These are phyloP conservation scores for Halocaridina rubra DNA, from an alignment of 2,888 invertebrate species.

Conservation along the genomic window DNA sequence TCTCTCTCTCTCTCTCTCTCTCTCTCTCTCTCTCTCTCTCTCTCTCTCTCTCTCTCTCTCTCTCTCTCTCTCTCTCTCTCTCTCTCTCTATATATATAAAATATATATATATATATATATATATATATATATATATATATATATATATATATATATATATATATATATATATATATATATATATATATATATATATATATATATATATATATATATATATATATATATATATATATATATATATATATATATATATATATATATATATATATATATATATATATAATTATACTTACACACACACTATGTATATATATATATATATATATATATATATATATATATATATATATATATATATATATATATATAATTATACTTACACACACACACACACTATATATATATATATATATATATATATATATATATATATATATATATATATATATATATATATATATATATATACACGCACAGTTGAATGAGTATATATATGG, in stretches of 20 bases:
- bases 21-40: background rate
- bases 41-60: background rate
- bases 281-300: background rate
- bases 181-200: conserved; percentile 17
- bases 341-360: conserved; percentile 13
- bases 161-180: background rate
- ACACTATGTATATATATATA: background rate
- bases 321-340: background rate
- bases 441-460: conserved; percentile 32
- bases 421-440: conserved; percentile 32
- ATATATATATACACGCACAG: conserved; percentile 8
- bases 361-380: conserved; percentile 21
- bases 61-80: background rate
- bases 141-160: background rate
- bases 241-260: conserved; percentile 11
- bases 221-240: conserved; percentile 13
- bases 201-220: background rate
- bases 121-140: conserved; percentile 28
- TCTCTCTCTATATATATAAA: background rate
- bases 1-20: too few relatives aligned
- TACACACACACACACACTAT: background rate
- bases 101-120: background rate
- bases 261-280: background rate
- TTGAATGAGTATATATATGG: background rate
- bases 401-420: conserved; percentile 35